A percentile compares a stretch with the other conserved stretches of the same genome.
phyloP scores from a whole-genome alignment of 2,888 invertebrate species.

The Patella pellucida region DNA sequence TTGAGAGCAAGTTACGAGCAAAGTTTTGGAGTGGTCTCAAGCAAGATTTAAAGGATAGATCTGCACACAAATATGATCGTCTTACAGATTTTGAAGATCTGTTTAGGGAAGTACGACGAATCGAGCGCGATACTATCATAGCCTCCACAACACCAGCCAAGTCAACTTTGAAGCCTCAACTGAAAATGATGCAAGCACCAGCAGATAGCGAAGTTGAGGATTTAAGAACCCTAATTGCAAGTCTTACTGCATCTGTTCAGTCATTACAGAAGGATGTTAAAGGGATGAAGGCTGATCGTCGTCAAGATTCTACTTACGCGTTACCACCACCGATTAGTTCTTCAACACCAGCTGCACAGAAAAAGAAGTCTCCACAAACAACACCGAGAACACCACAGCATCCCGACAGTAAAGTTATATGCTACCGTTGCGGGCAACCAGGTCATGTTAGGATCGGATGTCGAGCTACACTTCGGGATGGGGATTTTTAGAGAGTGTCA shows the following conservation, averaged over 20 bases:
- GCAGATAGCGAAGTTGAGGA: not conserved
- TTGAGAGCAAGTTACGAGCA: no score
- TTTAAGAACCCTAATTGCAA: not conserved
- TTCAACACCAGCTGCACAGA: not conserved
- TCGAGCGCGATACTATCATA: slow-evolving; percentile 1
- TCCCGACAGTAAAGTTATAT: not conserved
- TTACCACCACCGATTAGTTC: slow-evolving; percentile 1
- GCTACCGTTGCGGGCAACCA: not conserved
- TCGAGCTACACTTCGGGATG: not conserved
- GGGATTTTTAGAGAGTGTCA: slow-evolving; percentile 1
- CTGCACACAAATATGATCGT: no score
- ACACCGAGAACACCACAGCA: not conserved
- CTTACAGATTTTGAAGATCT: slow-evolving; percentile 3
- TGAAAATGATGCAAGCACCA: slow-evolving; percentile 6
- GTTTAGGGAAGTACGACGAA: not conserved
- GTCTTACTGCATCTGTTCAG: not conserved
- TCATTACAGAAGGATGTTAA: slow-evolving; percentile 1
- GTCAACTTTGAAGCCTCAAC: not conserved
- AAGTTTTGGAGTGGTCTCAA: no score
- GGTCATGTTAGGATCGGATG: not conserved
- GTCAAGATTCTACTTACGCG: not conserved
- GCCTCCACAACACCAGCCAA: slow-evolving; percentile 1
- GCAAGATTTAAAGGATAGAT: no score
- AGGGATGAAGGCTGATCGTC: slow-evolving; percentile 1
- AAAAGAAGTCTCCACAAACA: not conserved